Conservation (phyloP, 2,113 vertebrate genomes). For the Taurulus bubalis region DNA sequence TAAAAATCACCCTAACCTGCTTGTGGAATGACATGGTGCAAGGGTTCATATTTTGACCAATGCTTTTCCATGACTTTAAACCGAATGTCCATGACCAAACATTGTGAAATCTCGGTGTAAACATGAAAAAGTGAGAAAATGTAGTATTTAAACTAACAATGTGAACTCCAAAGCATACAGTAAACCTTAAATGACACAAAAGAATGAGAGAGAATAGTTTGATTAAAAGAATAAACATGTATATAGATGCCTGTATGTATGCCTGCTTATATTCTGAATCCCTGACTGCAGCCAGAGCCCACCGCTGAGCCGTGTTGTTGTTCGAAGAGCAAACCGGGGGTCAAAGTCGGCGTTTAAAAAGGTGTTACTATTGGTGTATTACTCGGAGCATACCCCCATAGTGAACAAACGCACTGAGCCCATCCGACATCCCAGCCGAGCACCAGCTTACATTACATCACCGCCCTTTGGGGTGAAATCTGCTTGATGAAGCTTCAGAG, state of each 20-base stretch:
- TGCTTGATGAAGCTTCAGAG: slow-evolving; percentile 61
- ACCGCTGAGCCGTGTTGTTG: background rate
- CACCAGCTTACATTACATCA: slow-evolving; percentile 43
- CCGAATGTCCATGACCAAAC: too few species aligned
- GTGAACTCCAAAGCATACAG: too few species aligned
- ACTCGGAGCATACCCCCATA: background rate
- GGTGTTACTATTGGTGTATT: slow-evolving; percentile 21
- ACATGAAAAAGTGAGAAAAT: too few species aligned
- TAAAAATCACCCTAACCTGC: slow-evolving; percentile 51
- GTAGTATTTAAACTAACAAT: too few species aligned
- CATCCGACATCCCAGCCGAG: slow-evolving; percentile 20
- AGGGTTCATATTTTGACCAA: too few species aligned
- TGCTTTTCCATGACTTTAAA: too few species aligned
- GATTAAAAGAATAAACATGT: background rate
- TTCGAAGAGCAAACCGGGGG: slow-evolving; percentile 36
- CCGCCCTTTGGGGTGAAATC: slow-evolving; percentile 49
- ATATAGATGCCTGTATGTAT: too few species aligned
- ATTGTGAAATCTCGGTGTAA: too few species aligned
- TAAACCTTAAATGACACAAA: too few species aligned
- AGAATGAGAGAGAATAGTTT: too few species aligned
- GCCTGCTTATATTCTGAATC: too few species aligned
- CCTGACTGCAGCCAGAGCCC: slow-evolving; percentile 29
- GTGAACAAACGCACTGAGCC: slow-evolving; percentile 38
- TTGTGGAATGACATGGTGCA: too few species aligned
- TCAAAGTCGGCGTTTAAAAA: slow-evolving; percentile 20